Base-by-base conservation (phyloP, 2,888 invertebrate species). In the Brachynemurus nebulosus region DNA sequence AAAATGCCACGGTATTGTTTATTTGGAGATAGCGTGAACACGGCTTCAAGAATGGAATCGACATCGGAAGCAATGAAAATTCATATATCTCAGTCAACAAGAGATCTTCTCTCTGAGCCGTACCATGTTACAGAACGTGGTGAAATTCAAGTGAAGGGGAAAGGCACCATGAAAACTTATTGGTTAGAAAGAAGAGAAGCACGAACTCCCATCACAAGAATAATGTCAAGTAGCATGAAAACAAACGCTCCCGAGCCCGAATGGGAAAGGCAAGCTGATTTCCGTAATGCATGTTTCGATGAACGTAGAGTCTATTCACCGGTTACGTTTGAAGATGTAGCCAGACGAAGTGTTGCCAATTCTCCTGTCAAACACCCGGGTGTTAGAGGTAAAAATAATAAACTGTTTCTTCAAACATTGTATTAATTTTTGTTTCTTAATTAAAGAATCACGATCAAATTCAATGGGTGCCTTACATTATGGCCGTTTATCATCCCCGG, bases 21-120 rank as follows among this genome's bases (percentile, higher is more conserved):
- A 1, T 92, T 92, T 57, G 92, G 92, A 0, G 91, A 91, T 58
- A 85, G 88, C 0, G 92, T 92, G 0, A 89, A 89, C 58, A 89
- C 88, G 0, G 92, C 92, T 0, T 88, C 89, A 0, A 70, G 89
- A 23, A 91, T 95, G 91, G 93, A 93, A 60, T 88, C 89, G 1
- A 89, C 89, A 0, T 86, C 90, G 48, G 80, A 84, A 57, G 83
- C 92, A 1, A 92, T 93, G 88, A 85, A 86, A 63, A 86, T 96
- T 48, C 95, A 96, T 62, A 88, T 96, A 56, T 93, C 95, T 2
- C 82, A 93, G 61, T 81, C 86, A 1, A 93, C 93, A 0, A 78
- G 74, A 56, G 77, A 84, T 52, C 67, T 85, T 12, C 66, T 95
- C 6, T 78, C 86, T 1, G 68, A 76, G 0, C 71, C 72, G 1